Evolutionary conservation across 2,888 invertebrate species (phyloP), one percentile per base, ranked within the genome.

Genomic region (Pammene fasciana): DNA sequence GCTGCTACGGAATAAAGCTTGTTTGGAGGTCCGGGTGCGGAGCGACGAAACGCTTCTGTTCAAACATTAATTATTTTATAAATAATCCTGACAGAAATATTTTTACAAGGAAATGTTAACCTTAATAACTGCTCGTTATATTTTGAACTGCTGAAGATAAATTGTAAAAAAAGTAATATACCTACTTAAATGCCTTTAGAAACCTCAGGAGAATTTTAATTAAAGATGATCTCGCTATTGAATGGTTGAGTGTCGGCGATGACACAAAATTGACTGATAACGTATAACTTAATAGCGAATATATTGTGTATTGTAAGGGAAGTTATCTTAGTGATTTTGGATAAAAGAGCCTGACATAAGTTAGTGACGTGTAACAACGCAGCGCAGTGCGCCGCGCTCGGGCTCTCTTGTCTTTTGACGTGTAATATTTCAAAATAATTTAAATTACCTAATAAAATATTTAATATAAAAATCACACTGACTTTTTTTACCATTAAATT

Each of bases 201-300:
- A n/a, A n/a, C n/a, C n/a, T n/a, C n/a, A n/a, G 4, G 36, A 36
- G 36, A 54, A 34, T 34, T 54, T 41, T 5, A 11, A 7, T 41
- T 16, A 11, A 13, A 13, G 13, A n/a, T 59, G 59, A 59, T 59
- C 34, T 59, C 45, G 45, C 59, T 59, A 46, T 59, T 16, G 43
- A 14, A 59, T 11, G 26, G 45, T 45, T 26, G 14, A 14, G 59
- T 45, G 45, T 59, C 14, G 26, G 59, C 9, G 43, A 59, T 34
- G 34, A 34, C 59, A 13, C 45, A 18, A 38, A 26, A 10, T 16
- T 57, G 59, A 59, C 59, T 59, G 59, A 59, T 59, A 59, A 34
- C n/a, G 26, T 45, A 14, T 59, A n/a, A 45, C 34, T 10, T 26
- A 34, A 34, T 59, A 46, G 45, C 26, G 45, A 45, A 43, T 57